Base-by-base conservation (phyloP, 2,113 vertebrate genomes). In the Eclectus roratus region DNA sequence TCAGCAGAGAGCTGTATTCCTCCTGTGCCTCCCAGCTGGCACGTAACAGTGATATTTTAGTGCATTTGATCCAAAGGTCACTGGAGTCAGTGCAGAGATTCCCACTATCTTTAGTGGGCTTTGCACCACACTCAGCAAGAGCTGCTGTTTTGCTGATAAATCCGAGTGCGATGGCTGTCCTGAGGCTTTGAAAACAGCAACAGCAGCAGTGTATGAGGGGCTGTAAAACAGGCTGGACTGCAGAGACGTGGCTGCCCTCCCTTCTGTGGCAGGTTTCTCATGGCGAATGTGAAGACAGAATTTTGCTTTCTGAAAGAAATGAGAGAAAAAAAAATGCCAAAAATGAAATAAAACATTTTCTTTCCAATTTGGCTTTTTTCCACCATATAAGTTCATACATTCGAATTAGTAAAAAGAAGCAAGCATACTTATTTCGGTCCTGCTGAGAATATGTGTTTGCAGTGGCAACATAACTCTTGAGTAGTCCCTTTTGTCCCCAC, bases 61-160 rank as follows among this genome's bases (percentile, higher is more conserved):
- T 78, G 80, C 47, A 10, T 71, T 77, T 70, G 68, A 74, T 80
- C 60, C 17, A 23, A 85, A 95, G 85, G 91, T 76, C 73, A 53
- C 33, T 72, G 73, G 37, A 78, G 76, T 80, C 76, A 29, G 43
- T 25, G 61, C 82, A 64, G 91, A 89, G 72, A 76, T 88, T 79
- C 61, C 56, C 72, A 13, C 29, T 44, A 1, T 44, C 65, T 64
- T 29, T 8, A 56, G 68, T 11, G 1, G 77, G 29, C 76, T 96
- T 80, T 93, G 86, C 82, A 70, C 27, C 71, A 31, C 12, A 2
- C 82, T 55, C 79, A n/a, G 82, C 72, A 43, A 43, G 88, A 83
- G 79, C 71, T 90, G 81, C 81, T 91, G 52, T 29, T 84, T 7
- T 53, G 50, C 81, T 83, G 74, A 31, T 63, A 47, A 73, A 78